These are phyloP conservation scores for Girardinus metallicus DNA, from an alignment of 2,797 vertebrate species.

Conservation along the genomic window DNA sequence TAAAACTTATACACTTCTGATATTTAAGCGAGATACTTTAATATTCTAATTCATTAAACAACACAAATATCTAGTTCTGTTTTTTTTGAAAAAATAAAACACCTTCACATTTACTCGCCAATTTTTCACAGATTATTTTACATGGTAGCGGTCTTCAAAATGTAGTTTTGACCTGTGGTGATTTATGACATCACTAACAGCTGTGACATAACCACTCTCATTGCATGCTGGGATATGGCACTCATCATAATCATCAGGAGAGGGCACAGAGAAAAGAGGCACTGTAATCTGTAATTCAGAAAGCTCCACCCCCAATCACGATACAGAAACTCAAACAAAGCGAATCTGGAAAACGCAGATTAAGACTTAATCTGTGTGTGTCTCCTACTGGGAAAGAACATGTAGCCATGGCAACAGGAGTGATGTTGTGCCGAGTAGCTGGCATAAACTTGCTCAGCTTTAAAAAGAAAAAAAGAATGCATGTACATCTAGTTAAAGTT, in stretches of 20 bases:
- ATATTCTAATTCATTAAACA: background rate
- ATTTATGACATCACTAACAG: background rate
- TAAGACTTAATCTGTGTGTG: background rate
- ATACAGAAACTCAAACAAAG: slow-evolving; percentile 4
- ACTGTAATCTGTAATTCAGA: slow-evolving; percentile 23
- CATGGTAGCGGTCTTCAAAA: background rate
- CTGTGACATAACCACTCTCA: background rate
- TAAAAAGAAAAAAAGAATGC: background rate
- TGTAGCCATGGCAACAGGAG: background rate
- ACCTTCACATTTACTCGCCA: background rate
- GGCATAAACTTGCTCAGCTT: background rate
- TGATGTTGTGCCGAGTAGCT: background rate
- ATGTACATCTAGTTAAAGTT: background rate
- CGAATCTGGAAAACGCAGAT: slow-evolving; percentile 19
- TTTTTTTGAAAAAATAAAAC: background rate
- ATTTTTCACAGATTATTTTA: background rate
- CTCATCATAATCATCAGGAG: background rate
- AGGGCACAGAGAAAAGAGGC: slow-evolving; percentile 13
- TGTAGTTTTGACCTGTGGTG: background rate
- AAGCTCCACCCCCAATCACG: slow-evolving; percentile 1
- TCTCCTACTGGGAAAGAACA: background rate
- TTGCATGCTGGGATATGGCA: slow-evolving; percentile 16
- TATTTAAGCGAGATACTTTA: background rate
- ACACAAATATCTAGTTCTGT: background rate
- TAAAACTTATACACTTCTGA: too few relatives aligned